Evolutionary conservation across 2,113 vertebrate species (phyloP).

Genomic region (Salvelinus sp.): DNA sequence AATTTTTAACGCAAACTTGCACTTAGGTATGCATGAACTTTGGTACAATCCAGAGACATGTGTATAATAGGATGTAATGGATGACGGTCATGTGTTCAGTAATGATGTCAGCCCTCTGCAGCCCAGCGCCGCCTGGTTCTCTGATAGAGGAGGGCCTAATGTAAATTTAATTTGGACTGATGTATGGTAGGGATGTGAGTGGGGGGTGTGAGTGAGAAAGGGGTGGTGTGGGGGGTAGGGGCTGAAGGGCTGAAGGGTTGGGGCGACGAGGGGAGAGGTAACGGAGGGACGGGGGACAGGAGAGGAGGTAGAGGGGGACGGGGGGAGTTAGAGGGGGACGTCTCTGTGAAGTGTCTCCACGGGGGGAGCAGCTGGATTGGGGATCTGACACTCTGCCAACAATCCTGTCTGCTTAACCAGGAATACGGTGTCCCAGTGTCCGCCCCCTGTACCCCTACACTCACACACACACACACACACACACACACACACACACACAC

Average conservation of each 20-base stretch:
- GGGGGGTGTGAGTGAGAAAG: no score
- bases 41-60: conserved; percentile 99
- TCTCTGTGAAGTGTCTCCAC: conserved; percentile 81
- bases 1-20: conserved; percentile 99
- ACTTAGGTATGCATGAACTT: conserved; percentile 99
- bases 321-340: conserved; percentile 62
- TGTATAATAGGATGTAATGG: conserved; percentile 97
- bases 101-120: conserved; percentile 97
- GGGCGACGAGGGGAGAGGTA: no score
- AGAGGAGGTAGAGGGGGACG: conserved; percentile 48
- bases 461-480: neutral
- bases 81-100: conserved; percentile 97
- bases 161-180: conserved; percentile 99
- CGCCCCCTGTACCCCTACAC: conserved; percentile 19
- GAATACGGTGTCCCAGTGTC: conserved; percentile 76
- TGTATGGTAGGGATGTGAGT: conserved; percentile 84
- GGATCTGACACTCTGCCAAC: conserved; percentile 88
- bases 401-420: conserved; percentile 80
- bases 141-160: conserved; percentile 99
- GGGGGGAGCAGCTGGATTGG: conserved; percentile 92
- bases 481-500: neutral
- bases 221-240: conserved; percentile 26
- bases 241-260: conserved; percentile 72
- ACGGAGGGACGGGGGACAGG: conserved; percentile 58
- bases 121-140: conserved; percentile 66